Evolutionary conservation across 64 coral and sea anemone genomes (phyloP).

Genomic region (Dendrophyllia cribrosa): DNA sequence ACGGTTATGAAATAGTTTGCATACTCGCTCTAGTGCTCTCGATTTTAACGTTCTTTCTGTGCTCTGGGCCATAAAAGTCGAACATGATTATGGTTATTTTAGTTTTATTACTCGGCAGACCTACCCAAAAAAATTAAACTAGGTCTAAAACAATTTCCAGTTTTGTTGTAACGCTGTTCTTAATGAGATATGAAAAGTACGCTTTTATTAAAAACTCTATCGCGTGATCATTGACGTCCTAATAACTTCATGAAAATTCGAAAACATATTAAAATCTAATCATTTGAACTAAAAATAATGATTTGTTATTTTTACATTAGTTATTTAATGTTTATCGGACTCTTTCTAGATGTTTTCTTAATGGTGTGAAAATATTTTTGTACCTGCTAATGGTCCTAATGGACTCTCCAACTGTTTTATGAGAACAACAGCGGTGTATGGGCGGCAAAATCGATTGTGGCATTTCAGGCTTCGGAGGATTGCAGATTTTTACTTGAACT

Average conservation of each 20-base stretch:
- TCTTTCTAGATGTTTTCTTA: neutral
- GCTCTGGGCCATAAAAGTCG: neutral
- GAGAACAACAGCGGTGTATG: neutral
- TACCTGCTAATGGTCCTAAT: neutral
- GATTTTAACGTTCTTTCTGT: conserved; percentile 18
- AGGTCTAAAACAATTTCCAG: too few species aligned
- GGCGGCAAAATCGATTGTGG: neutral
- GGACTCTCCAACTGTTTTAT: neutral
- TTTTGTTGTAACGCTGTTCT: too few species aligned
- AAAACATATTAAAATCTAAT: neutral
- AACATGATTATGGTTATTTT: neutral
- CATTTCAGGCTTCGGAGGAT: neutral
- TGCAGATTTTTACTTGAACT: neutral
- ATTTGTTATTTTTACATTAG: neutral
- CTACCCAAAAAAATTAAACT: too few species aligned
- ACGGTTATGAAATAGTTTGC: neutral
- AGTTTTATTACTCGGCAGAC: too few species aligned
- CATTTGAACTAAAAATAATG: neutral
- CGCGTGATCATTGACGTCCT: too few species aligned
- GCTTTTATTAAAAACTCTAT: too few species aligned
- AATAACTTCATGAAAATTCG: neutral
- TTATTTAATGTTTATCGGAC: neutral
- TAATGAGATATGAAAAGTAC: too few species aligned
- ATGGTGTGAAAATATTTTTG: conserved; percentile 24
- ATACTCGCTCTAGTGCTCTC: neutral